phyloP scores from a whole-genome alignment of 2,113 vertebrate species.

The Thamnophis sirtalis region DNA sequence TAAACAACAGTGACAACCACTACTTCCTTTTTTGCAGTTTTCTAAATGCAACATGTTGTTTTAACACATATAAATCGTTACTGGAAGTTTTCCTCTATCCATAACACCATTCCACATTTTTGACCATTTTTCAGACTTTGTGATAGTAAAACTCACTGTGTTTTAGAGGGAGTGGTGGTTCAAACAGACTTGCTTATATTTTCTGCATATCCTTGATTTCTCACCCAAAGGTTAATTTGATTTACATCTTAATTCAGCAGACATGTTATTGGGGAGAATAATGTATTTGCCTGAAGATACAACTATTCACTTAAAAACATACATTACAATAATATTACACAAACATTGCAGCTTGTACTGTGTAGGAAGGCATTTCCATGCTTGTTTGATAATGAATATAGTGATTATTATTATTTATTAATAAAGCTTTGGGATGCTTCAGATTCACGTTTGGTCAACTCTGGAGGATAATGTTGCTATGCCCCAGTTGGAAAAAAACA shows the following conservation, averaged over 20 bases:
- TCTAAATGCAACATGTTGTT: conserved; percentile 5
- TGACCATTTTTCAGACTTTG: conserved; percentile 25
- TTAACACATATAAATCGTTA: not conserved
- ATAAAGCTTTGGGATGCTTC: not conserved
- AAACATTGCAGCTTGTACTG: conserved; percentile 17
- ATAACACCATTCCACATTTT: conserved; percentile 6
- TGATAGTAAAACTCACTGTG: conserved; percentile 3
- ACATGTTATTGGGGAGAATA: conserved; percentile 53
- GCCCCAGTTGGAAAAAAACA: not conserved
- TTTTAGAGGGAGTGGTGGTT: conserved; percentile 68
- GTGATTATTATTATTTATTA: not conserved
- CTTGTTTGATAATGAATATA: not conserved
- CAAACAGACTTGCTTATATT: conserved; percentile 79
- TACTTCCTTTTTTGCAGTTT: not conserved
- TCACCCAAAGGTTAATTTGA: conserved; percentile 77
- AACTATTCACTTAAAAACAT: conserved; percentile 55
- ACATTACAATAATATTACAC: conserved; percentile 29
- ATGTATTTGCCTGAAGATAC: conserved; percentile 60
- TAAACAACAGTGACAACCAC: not conserved
- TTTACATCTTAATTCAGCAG: conserved; percentile 63
- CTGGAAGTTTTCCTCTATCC: not conserved
- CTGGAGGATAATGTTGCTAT: not conserved
- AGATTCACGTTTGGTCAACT: not conserved
- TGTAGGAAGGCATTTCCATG: not conserved
- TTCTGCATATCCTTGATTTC: conserved; percentile 80